phyloP scores from a whole-genome alignment of 2,888 invertebrate species.

The Aphodius sticticus region DNA sequence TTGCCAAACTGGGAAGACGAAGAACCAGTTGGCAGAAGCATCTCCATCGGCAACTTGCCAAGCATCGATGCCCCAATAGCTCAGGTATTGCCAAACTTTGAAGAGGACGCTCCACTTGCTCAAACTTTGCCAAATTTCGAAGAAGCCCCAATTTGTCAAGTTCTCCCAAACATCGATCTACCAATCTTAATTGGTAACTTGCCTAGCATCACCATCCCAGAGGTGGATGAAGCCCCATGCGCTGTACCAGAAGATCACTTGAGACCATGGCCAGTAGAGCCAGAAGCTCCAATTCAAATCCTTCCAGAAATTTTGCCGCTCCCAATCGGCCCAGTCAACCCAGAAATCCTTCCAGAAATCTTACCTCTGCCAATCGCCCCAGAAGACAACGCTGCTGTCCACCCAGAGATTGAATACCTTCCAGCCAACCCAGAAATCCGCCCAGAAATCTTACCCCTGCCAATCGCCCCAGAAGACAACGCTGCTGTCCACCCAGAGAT shows the following conservation, averaged over 20 bases:
- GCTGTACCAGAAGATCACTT: not conserved
- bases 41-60: not conserved
- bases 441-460: not conserved
- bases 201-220: not conserved
- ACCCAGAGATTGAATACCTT: not conserved
- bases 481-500: too few species aligned
- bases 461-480: not conserved
- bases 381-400: not conserved
- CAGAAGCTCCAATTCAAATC: too few species aligned
- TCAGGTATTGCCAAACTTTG: constrained; percentile 4
- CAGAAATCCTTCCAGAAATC: not conserved
- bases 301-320: too few species aligned
- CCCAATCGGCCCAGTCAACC: not conserved
- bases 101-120: constrained; percentile 12
- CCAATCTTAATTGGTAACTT: too few species aligned
- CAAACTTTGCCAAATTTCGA: constrained; percentile 11
- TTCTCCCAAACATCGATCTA: not conserved
- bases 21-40: not conserved
- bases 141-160: not conserved
- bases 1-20: constrained; percentile 20
- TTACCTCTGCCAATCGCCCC: not conserved
- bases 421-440: not conserved
- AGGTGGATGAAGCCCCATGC: not conserved
- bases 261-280: too few species aligned
- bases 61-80: constrained; percentile 9